Base-by-base conservation (phyloP, 2,888 invertebrate species). In the Ophonus ardosiacus region DNA sequence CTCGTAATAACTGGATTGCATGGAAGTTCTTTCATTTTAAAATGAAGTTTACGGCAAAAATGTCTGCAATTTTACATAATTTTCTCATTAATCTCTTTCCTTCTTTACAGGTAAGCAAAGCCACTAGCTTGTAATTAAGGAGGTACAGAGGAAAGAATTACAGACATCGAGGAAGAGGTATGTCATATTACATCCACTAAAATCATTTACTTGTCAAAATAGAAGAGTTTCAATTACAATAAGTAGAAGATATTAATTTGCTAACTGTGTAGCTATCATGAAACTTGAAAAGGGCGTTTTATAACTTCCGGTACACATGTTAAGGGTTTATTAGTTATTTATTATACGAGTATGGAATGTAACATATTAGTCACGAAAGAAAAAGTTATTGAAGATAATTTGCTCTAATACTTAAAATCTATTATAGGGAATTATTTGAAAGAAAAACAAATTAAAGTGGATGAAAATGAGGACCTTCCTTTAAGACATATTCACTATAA, bases 21-120 rank as follows among this genome's bases (percentile, higher is more conserved):
- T 74, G 71, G 10, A 17, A 18, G 43, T 38, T 6, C 10, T 68
- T 68, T 31, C 71, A 74, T 18, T 74, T 17, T 18, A 43, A 74
- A 74, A 74, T 74, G 15, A 43, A 31, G 68, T 68, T 68, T 68
- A 38, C 63, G 24, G 63, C n/a, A 68, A 15, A 68, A 74, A 43
- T 17, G 18, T 15, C 40, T 74, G 40, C 40, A 74, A 43, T 74
- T 74, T 74, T 43, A 74, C 71, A 74, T 74, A 43, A 74, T 74
- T 74, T 43, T 74, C 15, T 68, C 68, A 74, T 74, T 43, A 74
- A 74, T 74, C 43, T 43, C 40, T 74, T 74, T 74, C 43, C 43
- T 43, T 74, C 43, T 43, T 74, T 43, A 43, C 71, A 74, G 71
- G 71, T 74, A 74, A 74, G 71, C 40, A 40, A 74, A 74, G 18